phyloP scores from a whole-genome alignment of 1,140 invertebrate genomes.

The Cephus cinctus region DNA sequence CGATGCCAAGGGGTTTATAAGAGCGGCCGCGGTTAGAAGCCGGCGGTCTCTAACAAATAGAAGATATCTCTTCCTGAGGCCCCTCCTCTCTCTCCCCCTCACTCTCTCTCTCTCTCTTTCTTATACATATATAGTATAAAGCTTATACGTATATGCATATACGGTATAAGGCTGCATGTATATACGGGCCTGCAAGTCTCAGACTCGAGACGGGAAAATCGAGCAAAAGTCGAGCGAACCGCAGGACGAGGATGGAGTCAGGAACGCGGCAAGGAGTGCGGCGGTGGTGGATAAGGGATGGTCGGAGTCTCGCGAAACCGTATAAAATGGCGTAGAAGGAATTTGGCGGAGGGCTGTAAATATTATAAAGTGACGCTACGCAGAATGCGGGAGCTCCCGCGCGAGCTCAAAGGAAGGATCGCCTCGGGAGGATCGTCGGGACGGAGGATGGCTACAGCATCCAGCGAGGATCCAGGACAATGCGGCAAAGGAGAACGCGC shows the following conservation, averaged over 20 bases:
- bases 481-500: slow-evolving; percentile 10
- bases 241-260: slow-evolving; percentile 10
- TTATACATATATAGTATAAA: no score
- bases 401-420: slow-evolving; percentile 8
- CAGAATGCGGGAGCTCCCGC: slow-evolving; percentile 39
- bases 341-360: slow-evolving; percentile 47
- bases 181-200: slow-evolving; percentile 10
- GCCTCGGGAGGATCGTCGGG: background rate
- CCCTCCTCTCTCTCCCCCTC: no score
- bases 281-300: slow-evolving; percentile 12
- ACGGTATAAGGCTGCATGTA: no score
- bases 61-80: slow-evolving; percentile 29
- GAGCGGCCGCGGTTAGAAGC: slow-evolving; percentile 36
- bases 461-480: slow-evolving; percentile 17
- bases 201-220: slow-evolving; percentile 20
- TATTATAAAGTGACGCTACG: slow-evolving; percentile 46
- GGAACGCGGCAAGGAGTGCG: slow-evolving; percentile 4
- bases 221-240: slow-evolving; percentile 16
- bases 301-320: slow-evolving; percentile 7
- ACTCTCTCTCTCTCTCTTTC: no score
- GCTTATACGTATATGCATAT: no score
- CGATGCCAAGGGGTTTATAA: no score
- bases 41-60: slow-evolving; percentile 41
- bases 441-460: background rate
- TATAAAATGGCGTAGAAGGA: slow-evolving; percentile 45